These are phyloP conservation scores for Lutjanus erythropterus DNA, from an alignment of 2,113 vertebrate genomes.

Conservation along the genomic window DNA sequence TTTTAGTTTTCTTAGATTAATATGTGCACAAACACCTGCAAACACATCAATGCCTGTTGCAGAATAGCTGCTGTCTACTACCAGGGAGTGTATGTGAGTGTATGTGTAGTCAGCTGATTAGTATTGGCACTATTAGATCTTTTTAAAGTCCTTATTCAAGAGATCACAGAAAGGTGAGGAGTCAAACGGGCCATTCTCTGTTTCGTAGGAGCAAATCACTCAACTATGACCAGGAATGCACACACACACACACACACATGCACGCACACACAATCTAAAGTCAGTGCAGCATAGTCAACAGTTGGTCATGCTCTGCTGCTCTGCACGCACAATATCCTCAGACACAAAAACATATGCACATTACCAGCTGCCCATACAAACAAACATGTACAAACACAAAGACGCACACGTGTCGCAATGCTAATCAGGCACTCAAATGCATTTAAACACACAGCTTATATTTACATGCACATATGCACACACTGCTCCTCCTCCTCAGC, in stretches of 20 bases:
- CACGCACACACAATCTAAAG: slow-evolving; percentile 16
- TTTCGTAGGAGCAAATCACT: slow-evolving; percentile 36
- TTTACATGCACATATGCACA: not conserved
- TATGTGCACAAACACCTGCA: not conserved
- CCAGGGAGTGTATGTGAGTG: slow-evolving; percentile 2
- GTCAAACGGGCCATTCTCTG: slow-evolving; percentile 65
- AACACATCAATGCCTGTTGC: not conserved
- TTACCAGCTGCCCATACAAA: slow-evolving; percentile 1
- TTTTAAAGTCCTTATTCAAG: slow-evolving; percentile 45
- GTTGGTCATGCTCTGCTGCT: slow-evolving; percentile 4
- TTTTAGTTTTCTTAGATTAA: not conserved
- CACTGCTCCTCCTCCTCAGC: slow-evolving; percentile 18
- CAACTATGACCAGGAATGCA: slow-evolving; percentile 60
- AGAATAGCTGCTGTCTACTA: not conserved
- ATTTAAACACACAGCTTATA: not conserved
- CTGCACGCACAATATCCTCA: slow-evolving; percentile 9
- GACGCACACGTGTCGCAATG: not conserved
- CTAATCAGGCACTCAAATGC: not conserved
- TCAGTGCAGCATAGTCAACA: not conserved
- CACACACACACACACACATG: slow-evolving; percentile 24
- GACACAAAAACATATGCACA: slow-evolving; percentile 17
- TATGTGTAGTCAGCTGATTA: slow-evolving; percentile 51
- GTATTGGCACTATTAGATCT: slow-evolving; percentile 57
- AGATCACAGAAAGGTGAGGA: slow-evolving; percentile 66
- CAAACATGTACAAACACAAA: not conserved